Base-by-base conservation (phyloP, 2,888 invertebrate species). In the Choristoneura rosaceana region DNA sequence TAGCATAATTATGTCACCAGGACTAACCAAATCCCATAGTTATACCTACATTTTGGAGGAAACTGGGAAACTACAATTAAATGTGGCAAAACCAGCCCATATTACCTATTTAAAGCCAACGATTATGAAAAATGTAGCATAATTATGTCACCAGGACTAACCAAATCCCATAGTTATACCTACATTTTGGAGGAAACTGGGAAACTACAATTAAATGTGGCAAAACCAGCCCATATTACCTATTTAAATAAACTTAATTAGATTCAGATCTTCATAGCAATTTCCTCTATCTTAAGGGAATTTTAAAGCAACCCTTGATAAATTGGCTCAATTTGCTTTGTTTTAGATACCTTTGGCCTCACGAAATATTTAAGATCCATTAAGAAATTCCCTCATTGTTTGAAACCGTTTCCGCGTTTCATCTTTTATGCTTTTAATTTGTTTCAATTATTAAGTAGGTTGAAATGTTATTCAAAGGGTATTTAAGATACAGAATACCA, bases 281-380 rank as follows among this genome's bases (percentile, higher is more conserved):
- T 33, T 69, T 17, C 10, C 41, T 7, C 17, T 8, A 14, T n/a
- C 25, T 52, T 25, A 41, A 52, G 41, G 7, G 14, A 33, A 60
- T 47, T 8, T 2, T 4, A 12, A 9, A 8, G 14, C 7, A 62
- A 25, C n/a, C 45, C 38, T 50, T 68, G 47, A 60, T 69, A 41
- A 62, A 69, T 43, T 41, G 62, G 52, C 15, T 43, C 25, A 62
- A 69, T 52, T 43, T 33, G 9, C 55, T 62, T 69, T 58, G 69
- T 58, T 41, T 15, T 4, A 8, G 25, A 55, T 25, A 60, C 60
- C 34, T 34, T 12, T 59, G 58, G 33, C 66, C 38, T 25, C 55
- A 8, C 45, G 33, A 70, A 63, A 58, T 45, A 70, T 70, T 63
- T 63, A 63, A 63, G 33, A 15, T 25, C 34, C 69, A n/a, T 63